Conservation (phyloP, 2,888 invertebrate genomes). For the Cantharis flavilabris region DNA sequence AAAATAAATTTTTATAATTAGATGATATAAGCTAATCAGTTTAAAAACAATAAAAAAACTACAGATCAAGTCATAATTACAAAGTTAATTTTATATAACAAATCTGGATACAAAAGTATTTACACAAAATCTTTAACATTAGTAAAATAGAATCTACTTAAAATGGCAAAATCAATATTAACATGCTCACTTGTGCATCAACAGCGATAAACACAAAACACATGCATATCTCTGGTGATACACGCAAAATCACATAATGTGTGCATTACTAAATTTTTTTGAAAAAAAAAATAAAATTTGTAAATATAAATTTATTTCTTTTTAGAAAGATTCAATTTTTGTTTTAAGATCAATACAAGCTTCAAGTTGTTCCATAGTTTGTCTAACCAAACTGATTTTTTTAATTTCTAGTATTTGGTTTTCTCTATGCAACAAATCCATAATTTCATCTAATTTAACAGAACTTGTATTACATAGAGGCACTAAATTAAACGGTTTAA, state of each 20-base stretch:
- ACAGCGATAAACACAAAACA: background rate
- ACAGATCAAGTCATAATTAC: background rate
- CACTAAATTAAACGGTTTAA: constrained; percentile 6
- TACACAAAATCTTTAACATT: background rate
- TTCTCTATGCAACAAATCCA: constrained; percentile 51
- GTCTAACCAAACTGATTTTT: constrained; percentile 53
- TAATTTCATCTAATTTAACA: constrained; percentile 48
- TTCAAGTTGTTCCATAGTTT: constrained; percentile 55
- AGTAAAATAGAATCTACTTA: background rate
- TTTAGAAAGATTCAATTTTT: constrained; percentile 27
- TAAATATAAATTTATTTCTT: background rate
- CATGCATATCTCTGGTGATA: background rate
- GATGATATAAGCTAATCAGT: background rate
- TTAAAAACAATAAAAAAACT: background rate
- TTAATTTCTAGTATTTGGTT: constrained; percentile 56
- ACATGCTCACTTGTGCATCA: background rate
- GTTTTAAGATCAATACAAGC: constrained; percentile 53
- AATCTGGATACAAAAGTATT: background rate
- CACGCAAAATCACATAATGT: background rate
- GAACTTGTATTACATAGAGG: constrained; percentile 32
- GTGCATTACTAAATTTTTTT: background rate
- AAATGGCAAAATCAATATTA: background rate
- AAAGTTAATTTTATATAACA: background rate
- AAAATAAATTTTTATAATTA: background rate
- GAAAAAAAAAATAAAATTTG: background rate